These are phyloP conservation scores for Falco punctatus DNA, from an alignment of 2,113 vertebrate species.

Conservation along the genomic window DNA sequence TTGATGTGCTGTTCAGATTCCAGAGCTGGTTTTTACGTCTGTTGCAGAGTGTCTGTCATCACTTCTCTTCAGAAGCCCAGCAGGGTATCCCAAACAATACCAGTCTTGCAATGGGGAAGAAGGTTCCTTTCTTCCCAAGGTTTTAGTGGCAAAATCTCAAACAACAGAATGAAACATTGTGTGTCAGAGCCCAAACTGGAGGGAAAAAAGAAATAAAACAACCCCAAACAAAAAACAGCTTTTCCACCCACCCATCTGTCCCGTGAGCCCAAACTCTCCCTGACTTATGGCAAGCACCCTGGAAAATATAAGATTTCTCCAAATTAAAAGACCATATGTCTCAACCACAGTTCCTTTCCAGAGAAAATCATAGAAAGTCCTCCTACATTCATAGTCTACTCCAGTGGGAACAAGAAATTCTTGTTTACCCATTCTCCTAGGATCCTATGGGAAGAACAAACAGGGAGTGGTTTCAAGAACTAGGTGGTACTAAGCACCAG, in stretches of 20 bases:
- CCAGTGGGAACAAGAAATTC: not conserved
- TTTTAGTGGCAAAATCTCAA: conserved; percentile 35
- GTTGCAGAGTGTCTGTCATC: conserved; percentile 39
- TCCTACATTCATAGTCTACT: not conserved
- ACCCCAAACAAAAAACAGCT: not conserved
- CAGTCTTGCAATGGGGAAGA: not conserved
- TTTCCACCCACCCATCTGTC: not conserved
- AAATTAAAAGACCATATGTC: conserved; percentile 14
- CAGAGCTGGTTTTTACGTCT: conserved; percentile 31
- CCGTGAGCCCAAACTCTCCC: not conserved
- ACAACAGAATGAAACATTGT: not conserved
- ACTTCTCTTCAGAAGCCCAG: conserved; percentile 28
- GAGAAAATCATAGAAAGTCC: not conserved
- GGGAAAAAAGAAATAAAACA: not conserved
- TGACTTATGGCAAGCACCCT: conserved; percentile 28
- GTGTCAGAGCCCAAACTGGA: not conserved
- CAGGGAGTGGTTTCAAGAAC: not conserved
- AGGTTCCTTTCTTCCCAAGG: conserved; percentile 13
- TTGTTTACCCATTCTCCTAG: not conserved
- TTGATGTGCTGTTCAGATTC: not conserved
- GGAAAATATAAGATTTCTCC: conserved; percentile 27
- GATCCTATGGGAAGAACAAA: not conserved
- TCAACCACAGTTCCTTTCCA: not conserved
- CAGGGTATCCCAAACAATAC: conserved; percentile 24
- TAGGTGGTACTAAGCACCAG: not conserved